Evolutionary conservation across 2,797 vertebrate genomes (phyloP).

Genomic region (Aeoliscus strigatus): DNA sequence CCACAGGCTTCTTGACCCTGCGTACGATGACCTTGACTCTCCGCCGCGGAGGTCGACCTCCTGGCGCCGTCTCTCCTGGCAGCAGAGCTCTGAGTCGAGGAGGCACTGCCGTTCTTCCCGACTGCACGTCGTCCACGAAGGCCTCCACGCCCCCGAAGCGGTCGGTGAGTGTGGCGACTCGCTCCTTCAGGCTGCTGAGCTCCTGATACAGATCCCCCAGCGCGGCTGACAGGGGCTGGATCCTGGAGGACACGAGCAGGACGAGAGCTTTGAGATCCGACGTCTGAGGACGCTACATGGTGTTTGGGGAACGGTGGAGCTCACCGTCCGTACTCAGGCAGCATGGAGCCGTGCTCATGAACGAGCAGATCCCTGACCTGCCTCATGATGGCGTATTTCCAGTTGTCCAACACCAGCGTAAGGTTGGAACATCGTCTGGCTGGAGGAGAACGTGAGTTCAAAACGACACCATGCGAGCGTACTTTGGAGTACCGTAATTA

Average conservation of each 20-base stretch:
- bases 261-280: no score
- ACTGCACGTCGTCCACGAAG: constrained; percentile 72
- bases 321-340: constrained; percentile 84
- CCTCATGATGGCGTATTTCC: constrained; percentile 86
- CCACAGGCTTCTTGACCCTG: no score
- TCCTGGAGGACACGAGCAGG: constrained; percentile 66
- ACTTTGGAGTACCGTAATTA: no score
- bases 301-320: no score
- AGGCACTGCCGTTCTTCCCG: constrained; percentile 33
- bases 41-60: no score
- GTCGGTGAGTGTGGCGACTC: constrained; percentile 70
- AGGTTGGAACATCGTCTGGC: constrained; percentile 85
- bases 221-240: constrained; percentile 79
- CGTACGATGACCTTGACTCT: no score
- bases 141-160: constrained; percentile 75
- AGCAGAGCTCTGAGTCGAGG: constrained; percentile 8
- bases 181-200: constrained; percentile 79
- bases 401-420: constrained; percentile 84
- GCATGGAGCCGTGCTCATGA: constrained; percentile 80
- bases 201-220: constrained; percentile 81
- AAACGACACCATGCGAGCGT: no score
- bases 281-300: no score
- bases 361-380: constrained; percentile 84
- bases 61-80: constrained; percentile 1
- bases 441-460: no score